A percentile compares a stretch with the other conserved stretches of the same genome.
Evolutionary conservation across 2,888 invertebrate genomes (phyloP).

Genomic region (Acholoe squamosa): DNA sequence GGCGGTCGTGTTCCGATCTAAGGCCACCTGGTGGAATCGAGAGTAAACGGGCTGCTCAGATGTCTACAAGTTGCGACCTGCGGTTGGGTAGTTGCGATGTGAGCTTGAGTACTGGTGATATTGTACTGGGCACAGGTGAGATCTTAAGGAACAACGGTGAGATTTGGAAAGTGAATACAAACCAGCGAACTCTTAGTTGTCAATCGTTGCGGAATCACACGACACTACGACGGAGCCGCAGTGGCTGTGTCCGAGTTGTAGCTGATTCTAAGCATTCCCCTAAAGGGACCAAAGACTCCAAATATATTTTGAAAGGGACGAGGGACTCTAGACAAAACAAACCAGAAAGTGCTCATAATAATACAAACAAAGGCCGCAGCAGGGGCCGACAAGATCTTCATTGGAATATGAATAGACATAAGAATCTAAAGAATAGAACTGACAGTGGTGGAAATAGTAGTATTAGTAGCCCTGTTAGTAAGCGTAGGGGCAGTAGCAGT

Average conservation of each 20-base stretch:
- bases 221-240: neutral
- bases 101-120: neutral
- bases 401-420: constrained; percentile 5
- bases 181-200: neutral
- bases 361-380: neutral
- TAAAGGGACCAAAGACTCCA: neutral
- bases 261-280: neutral
- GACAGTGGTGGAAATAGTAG: neutral
- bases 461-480: too few relatives aligned
- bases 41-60: too few relatives aligned
- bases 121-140: neutral
- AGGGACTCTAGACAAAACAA: neutral
- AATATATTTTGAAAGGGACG: neutral
- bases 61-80: neutral
- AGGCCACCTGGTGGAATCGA: neutral
- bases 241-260: neutral
- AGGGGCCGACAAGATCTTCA: neutral
- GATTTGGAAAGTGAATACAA: neutral
- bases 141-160: constrained; percentile 6
- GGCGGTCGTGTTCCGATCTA: neutral
- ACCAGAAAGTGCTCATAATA: neutral
- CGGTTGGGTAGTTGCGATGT: neutral
- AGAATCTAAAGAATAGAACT: neutral
- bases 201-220: neutral
- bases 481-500: too few relatives aligned